Base-by-base conservation (phyloP, 2,113 vertebrate genomes). In the Azemiops feae region DNA sequence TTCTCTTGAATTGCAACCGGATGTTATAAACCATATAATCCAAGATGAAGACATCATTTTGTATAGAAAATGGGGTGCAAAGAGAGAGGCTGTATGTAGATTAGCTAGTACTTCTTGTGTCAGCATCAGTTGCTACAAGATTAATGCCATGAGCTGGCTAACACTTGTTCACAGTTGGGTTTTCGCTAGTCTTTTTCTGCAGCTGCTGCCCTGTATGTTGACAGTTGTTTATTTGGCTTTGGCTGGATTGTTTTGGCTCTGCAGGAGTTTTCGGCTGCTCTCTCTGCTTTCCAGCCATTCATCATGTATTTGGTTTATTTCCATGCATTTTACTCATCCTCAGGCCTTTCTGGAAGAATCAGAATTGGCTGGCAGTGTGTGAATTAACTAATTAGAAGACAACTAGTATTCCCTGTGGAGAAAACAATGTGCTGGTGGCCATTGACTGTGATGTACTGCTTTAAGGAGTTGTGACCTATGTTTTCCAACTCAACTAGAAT, bases 81-180 rank as follows among this genome's bases (percentile, higher is more conserved):
- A 34, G 88, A 94, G 96, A 96, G 95, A 95, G 16, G 94, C 91
- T 95, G 92, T 96, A 95, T 93, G 74, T 94, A 90, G 96, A 96
- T 97, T 96, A 97, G 92, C 69, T 93, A 45, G 50, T 93, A 86
- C 91, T 95, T 92, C n/a, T 58, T 93, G 91, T 97, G 95, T 95
- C 94, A 86, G 94, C 93, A 95, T 96, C 95, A 95, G 88, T 94
- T 96, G 93, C 92, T 94, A 92, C 93, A 95, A 96, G 96, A 96
- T 92, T 95, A 95, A 90, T 96, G 95, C 94, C 93, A 96, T 94
- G 95, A 97, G 94, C 90, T 95, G 94, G 94, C 92, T 94, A 96
- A 96, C 95, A 92, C 95, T 94, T 93, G 94, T 16, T 96, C 97
- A 94, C 95, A 96, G 96, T 91, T 95, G 96, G 97, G 95, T 96